These are phyloP conservation scores for Oceanodroma tethys DNA, from an alignment of 2,113 vertebrate genomes.

Conservation along the genomic window DNA sequence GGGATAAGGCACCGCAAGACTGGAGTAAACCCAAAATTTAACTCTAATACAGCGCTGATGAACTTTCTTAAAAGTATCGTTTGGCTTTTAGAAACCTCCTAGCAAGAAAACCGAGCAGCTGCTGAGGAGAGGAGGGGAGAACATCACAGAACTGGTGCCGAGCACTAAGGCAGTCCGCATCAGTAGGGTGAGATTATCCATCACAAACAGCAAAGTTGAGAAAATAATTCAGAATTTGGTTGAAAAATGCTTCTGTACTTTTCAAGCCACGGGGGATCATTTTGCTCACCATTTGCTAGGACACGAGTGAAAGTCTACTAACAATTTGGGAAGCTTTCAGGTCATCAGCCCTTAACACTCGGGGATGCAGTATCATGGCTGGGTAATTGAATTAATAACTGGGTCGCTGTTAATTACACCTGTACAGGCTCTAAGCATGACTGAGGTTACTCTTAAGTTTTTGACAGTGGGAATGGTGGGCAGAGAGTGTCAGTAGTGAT, in stretches of 20 bases:
- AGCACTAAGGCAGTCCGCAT: background rate
- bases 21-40: background rate
- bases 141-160: accelerated
- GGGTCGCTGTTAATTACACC: background rate
- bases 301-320: accelerated
- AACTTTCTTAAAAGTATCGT: background rate
- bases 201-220: accelerated
- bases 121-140: accelerated
- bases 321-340: background rate
- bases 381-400: background rate
- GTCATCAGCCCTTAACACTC: too few species aligned
- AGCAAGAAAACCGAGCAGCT: background rate
- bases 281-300: background rate
- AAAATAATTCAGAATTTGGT: background rate
- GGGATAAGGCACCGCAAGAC: accelerated
- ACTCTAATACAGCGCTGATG: accelerated
- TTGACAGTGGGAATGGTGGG: accelerated
- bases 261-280: accelerated
- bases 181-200: background rate
- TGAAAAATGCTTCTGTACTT: background rate
- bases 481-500: background rate
- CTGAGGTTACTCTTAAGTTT: background rate
- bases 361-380: accelerated
- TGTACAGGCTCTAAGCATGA: background rate
- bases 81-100: background rate